phyloP scores from a whole-genome alignment of 1,140 invertebrate genomes.

The Drosophila parvula region DNA sequence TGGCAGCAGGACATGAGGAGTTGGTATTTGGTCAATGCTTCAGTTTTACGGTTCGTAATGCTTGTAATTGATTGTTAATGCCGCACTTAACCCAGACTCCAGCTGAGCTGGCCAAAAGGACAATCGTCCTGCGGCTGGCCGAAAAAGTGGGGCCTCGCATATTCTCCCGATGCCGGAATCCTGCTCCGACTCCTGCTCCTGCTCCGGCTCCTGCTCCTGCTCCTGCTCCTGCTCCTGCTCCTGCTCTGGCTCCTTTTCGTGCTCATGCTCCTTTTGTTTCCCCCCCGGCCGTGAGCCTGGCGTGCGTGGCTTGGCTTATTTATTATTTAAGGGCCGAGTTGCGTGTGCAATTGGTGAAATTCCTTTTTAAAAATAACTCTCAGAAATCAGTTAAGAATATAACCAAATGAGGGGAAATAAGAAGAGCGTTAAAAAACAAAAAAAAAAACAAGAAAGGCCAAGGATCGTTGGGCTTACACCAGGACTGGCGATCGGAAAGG shows the following conservation, averaged over 20 bases:
- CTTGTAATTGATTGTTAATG: constrained; percentile 77
- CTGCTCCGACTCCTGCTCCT: neutral
- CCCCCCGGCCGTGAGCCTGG: neutral
- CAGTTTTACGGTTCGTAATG: constrained; percentile 75
- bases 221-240: neutral
- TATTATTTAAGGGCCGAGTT: constrained; percentile 63
- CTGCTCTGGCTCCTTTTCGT: neutral
- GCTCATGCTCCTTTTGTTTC: neutral
- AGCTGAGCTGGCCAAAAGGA: constrained; percentile 56
- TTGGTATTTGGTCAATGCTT: constrained; percentile 67
- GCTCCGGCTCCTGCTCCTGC: neutral
- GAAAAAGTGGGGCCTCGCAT: neutral
- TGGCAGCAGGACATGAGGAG: constrained; percentile 30
- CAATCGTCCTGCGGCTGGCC: constrained; percentile 43
- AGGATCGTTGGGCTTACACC: constrained; percentile 21
- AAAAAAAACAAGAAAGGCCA: constrained; percentile 40
- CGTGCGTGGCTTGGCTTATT: constrained; percentile 64
- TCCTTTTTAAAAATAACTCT: constrained; percentile 50
- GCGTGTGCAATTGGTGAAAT: constrained; percentile 62
- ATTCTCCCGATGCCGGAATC: constrained; percentile 5
- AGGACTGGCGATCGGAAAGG: neutral
- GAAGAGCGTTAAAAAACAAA: neutral
- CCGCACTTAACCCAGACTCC: constrained; percentile 68
- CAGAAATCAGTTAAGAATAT: constrained; percentile 59
- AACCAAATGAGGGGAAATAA: constrained; percentile 30